Evolutionary conservation across 2,797 vertebrate genomes (phyloP), one percentile per base, ranked within the genome.

Genomic region (Lepus townsendii): DNA sequence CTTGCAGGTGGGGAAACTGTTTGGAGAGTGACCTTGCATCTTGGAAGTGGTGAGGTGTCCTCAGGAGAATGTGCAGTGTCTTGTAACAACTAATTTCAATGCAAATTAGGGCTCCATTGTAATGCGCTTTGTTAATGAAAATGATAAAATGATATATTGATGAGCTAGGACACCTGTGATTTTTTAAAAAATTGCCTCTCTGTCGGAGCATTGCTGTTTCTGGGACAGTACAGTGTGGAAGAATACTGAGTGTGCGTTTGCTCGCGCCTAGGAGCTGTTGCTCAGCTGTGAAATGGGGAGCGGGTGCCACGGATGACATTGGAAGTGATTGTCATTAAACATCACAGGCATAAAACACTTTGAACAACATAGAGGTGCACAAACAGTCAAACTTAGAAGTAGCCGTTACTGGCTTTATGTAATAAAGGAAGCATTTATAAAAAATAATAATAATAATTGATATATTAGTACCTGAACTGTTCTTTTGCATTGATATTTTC

Each of bases 361-460:
- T 32, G 80, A 96, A 87, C 57, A 90, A 50, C 78, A 16, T n/a
- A 95, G 88, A 96, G 86, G 91, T 95, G 88, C 96, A 96, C 90
- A 57, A 69, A 57, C 84, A 91, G 91, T 94, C 91, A 88, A 96
- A 93, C 54, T 90, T 97, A 97, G 93, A 95, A 95, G 83, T 96
- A 96, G 97, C 79, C 94, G 20, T 94, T 95, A 82, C 63, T 97
- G 95, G 97, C 97, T 97, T 96, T 97, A 94, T 95, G 91, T 95
- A 97, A 98, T 98, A 98, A 98, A 98, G 98, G 97, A 98, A 98
- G 96, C 96, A 95, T 97, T 97, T 97, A 95, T 95, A 97, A 96
- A 35, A 35, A 35, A 35, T 35, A 35, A 35, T 35, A 35, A 35
- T 35, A 35, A 35, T 35, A 35, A 35, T 35, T 35, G 35, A 35